A percentile compares a stretch with the other conserved stretches of the same genome.
phyloP scores from a whole-genome alignment of 2,113 vertebrate genomes.

The Brachypodius melanocephalos region DNA sequence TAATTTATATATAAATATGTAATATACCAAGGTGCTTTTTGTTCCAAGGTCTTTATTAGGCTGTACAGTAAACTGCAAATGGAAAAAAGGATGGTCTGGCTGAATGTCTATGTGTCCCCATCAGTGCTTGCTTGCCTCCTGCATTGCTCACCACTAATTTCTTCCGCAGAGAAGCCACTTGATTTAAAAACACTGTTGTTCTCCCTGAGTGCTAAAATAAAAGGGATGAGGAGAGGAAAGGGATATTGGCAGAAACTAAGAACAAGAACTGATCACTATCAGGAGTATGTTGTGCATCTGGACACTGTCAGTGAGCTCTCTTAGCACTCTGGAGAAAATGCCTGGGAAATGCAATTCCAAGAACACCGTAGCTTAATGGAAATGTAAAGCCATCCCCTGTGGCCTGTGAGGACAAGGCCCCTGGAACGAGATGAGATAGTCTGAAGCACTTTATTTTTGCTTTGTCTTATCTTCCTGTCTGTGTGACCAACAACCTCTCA shows the following conservation, averaged over 20 bases:
- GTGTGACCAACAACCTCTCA: neutral
- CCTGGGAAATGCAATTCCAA: neutral
- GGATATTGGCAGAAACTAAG: neutral
- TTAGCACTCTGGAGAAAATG: neutral
- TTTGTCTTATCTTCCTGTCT: neutral
- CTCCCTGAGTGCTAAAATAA: neutral
- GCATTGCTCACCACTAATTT: neutral
- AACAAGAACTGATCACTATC: neutral
- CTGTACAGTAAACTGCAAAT: neutral
- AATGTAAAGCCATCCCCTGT: neutral
- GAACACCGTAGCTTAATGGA: neutral
- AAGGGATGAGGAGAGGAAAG: neutral
- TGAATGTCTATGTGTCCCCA: neutral
- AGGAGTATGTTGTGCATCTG: neutral
- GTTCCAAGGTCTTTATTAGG: neutral
- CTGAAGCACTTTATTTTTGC: constrained; percentile 6
- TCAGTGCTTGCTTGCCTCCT: neutral
- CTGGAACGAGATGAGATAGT: neutral
- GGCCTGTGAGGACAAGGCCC: neutral
- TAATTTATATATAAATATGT: neutral
- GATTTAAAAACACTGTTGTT: neutral
- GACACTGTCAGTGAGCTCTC: neutral
- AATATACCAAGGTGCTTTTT: neutral
- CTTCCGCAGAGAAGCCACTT: neutral
- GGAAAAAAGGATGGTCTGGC: neutral